Percentiles rank a stretch among this genome's conserved stretches.
These are phyloP conservation scores for Gobio occitaniae DNA, from an alignment of 2,797 vertebrate genomes.

Conservation along the genomic window DNA sequence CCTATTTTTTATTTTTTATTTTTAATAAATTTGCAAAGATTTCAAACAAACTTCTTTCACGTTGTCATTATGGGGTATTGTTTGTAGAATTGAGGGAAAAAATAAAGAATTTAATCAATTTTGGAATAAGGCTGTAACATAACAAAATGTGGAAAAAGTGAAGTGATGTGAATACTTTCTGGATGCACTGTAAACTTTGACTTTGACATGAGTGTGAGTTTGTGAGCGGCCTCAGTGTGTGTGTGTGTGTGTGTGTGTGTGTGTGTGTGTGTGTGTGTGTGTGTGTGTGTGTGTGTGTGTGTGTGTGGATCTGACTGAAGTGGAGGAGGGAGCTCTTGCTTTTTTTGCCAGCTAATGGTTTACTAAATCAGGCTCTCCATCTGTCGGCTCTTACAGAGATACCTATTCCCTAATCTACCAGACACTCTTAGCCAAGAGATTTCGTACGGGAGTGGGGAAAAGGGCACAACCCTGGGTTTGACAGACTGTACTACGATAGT, in stretches of 20 bases:
- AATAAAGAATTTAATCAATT: no score
- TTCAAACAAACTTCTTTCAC: no score
- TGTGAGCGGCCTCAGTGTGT: constrained; percentile 9
- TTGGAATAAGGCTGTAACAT: no score
- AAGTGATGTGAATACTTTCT: no score
- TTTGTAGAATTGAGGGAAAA: no score
- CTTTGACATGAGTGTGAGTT: background rate
- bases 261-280: constrained; percentile 24
- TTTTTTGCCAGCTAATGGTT: constrained; percentile 71
- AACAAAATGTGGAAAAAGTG: no score
- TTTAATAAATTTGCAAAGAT: no score
- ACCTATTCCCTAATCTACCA: constrained; percentile 72
- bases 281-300: background rate
- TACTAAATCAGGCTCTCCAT: constrained; percentile 78
- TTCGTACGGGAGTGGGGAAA: constrained; percentile 71
- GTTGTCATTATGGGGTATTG: no score
- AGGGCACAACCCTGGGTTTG: constrained; percentile 54
- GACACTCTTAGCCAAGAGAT: constrained; percentile 67
- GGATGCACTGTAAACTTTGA: background rate
- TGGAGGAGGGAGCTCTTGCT: constrained; percentile 46
- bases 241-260: constrained; percentile 15
- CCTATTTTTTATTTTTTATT: no score
- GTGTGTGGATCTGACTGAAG: constrained; percentile 48
- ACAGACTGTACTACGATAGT: no score
- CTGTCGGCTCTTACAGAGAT: constrained; percentile 74